phyloP scores from a whole-genome alignment of 2,113 vertebrate species.

The Eurypyga helias region DNA sequence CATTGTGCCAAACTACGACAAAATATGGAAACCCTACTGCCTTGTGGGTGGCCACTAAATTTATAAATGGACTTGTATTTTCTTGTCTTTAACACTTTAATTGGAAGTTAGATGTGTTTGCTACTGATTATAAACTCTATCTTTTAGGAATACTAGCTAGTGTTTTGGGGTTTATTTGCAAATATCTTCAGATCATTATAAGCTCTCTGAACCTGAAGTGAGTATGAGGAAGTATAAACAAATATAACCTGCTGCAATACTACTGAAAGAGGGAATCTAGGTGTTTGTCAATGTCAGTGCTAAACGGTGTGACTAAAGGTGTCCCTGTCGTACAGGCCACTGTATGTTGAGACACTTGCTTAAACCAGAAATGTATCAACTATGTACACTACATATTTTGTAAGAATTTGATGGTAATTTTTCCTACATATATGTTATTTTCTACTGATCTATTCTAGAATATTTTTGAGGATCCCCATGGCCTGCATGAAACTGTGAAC shows the following conservation, averaged over 20 bases:
- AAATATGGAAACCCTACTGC: not conserved
- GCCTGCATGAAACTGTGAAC: not conserved
- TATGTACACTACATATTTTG: not conserved
- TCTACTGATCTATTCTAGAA: not conserved
- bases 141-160: not conserved
- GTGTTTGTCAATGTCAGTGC: not conserved
- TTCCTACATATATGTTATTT: not conserved
- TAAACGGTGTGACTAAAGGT: not conserved
- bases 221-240: not conserved
- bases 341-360: not conserved
- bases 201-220: not conserved
- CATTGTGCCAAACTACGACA: not conserved
- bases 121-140: not conserved
- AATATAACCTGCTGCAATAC: not conserved
- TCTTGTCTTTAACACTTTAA: not conserved
- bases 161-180: not conserved
- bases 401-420: not conserved
- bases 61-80: not conserved
- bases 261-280: not conserved
- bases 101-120: not conserved
- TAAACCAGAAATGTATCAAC: not conserved
- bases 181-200: not conserved
- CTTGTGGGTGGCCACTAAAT: not conserved
- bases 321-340: not conserved
- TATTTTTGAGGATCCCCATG: not conserved